Percentiles rank a stretch among this genome's conserved stretches.
phyloP scores from a whole-genome alignment of 2,797 vertebrate genomes.

The Pelochelys cantorii region DNA sequence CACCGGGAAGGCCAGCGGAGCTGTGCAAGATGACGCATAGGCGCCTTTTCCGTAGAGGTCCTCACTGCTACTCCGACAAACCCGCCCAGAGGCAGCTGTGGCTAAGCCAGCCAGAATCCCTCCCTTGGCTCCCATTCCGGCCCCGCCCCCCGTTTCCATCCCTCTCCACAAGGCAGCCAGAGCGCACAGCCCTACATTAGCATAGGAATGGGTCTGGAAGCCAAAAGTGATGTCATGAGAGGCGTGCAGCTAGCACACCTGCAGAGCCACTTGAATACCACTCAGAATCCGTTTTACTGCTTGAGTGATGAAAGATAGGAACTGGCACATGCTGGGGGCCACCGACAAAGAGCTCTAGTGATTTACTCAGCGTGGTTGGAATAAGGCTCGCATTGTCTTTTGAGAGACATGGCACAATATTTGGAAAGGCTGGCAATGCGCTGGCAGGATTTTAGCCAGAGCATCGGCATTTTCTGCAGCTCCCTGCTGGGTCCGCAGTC shows the following conservation, averaged over 20 bases:
- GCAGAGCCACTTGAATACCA: slow-evolving; percentile 41
- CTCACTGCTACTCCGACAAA: rapidly evolving
- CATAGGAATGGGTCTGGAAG: neutral
- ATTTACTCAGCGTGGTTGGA: neutral
- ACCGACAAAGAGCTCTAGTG: slow-evolving; percentile 58
- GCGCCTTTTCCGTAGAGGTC: neutral
- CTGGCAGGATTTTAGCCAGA: neutral
- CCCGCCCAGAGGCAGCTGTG: neutral
- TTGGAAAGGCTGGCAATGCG: neutral
- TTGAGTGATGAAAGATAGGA: slow-evolving; percentile 34
- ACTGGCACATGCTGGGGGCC: slow-evolving; percentile 59
- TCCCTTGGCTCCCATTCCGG: neutral
- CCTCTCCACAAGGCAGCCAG: slow-evolving; percentile 9
- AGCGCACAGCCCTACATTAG: neutral
- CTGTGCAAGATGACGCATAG: neutral
- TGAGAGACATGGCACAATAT: neutral
- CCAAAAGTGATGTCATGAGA: slow-evolving; percentile 40
- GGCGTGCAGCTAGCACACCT: slow-evolving; percentile 63
- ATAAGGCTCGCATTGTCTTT: neutral
- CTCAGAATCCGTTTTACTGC: slow-evolving; percentile 27
- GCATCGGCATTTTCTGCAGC: neutral
- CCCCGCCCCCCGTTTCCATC: neutral
- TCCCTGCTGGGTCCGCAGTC: neutral
- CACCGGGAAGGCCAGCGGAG: neutral
- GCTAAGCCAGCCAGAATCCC: neutral